Evolutionary conservation across 2,888 invertebrate genomes (phyloP).

Genomic region (Pharmacophagus antenor): DNA sequence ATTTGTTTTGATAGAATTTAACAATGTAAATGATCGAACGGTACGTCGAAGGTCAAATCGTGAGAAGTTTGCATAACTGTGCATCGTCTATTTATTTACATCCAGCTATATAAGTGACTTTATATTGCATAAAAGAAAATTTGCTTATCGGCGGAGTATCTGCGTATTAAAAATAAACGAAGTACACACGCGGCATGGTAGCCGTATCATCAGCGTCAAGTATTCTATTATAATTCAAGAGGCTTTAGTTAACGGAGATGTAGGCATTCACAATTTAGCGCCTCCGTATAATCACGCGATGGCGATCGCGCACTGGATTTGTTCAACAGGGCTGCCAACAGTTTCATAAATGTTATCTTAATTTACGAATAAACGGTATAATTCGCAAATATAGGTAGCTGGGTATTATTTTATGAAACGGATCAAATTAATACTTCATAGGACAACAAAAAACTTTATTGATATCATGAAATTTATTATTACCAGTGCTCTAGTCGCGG

Average conservation of each 20-base stretch:
- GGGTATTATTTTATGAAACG: too few species aligned
- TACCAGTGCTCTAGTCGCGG: too few species aligned
- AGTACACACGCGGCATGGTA: slow-evolving; percentile 9
- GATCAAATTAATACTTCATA: too few species aligned
- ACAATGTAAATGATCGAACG: background rate
- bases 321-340: background rate
- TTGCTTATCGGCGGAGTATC: background rate
- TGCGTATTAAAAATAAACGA: slow-evolving; percentile 23
- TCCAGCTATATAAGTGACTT: background rate
- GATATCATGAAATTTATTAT: too few species aligned
- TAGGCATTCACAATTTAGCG: slow-evolving; percentile 30
- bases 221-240: slow-evolving; percentile 29
- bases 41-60: background rate
- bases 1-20: background rate
- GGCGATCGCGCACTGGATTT: slow-evolving; percentile 19
- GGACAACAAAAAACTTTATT: too few species aligned
- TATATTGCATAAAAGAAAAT: background rate
- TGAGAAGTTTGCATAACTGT: background rate
- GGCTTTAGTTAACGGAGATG: slow-evolving; percentile 25
- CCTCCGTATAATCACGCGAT: slow-evolving; percentile 26
- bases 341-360: too few species aligned
- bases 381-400: too few species aligned
- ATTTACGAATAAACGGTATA: too few species aligned
- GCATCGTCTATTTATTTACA: background rate
- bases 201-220: slow-evolving; percentile 21